phyloP scores from a whole-genome alignment of 2,797 vertebrate genomes.

The Pangasius mekongensis region DNA sequence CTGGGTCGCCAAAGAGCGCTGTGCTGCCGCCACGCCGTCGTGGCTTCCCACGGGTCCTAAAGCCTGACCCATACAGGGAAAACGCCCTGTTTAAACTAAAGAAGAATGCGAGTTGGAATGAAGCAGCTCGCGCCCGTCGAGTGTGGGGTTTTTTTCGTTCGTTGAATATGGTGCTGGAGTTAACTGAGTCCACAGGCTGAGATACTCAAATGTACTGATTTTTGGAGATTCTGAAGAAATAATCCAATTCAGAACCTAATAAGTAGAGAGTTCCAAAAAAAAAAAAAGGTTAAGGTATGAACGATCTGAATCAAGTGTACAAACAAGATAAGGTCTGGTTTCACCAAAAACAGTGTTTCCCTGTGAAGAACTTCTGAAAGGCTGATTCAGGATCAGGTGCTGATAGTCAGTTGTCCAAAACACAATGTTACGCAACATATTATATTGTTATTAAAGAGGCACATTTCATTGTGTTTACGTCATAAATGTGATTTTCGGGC shows the following conservation, averaged over 20 bases:
- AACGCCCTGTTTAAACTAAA: not conserved
- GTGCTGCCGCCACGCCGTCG: constrained; percentile 44
- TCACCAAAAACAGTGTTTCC: not conserved
- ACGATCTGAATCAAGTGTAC: not conserved
- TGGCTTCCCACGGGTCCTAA: not conserved
- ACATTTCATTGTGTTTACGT: not conserved
- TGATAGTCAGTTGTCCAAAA: not conserved
- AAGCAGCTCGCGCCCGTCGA: not conserved
- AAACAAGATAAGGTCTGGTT: not conserved
- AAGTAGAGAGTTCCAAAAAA: not conserved
- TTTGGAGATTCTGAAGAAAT: not conserved
- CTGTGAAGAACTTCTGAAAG: not conserved
- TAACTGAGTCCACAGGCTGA: not conserved
- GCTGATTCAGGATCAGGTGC: not conserved
- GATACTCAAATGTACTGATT: constrained; percentile 40
- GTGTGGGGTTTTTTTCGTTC: no score
- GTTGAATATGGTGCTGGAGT: not conserved
- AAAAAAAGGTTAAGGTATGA: not conserved
- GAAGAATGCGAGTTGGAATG: not conserved
- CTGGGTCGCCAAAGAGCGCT: constrained; percentile 34
- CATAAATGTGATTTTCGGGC: not conserved
- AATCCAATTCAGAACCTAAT: not conserved
- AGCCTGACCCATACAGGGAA: not conserved
- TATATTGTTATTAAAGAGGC: not conserved
- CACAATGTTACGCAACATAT: not conserved